Base-by-base conservation (phyloP, 2,888 invertebrate genomes). In the Synanthedon andrenaeformis region DNA sequence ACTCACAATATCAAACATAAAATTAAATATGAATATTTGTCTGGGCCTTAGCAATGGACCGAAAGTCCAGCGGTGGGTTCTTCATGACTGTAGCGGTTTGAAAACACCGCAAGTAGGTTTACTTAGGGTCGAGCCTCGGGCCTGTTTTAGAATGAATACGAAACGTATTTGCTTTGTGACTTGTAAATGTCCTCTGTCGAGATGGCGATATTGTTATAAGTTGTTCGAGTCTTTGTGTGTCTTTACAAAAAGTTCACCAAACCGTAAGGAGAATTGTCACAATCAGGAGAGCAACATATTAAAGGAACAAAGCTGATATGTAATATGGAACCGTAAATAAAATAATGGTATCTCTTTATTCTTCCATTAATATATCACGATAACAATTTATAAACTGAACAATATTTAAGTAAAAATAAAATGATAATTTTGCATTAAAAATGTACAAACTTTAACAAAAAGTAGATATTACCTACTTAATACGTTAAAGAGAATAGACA, bases 21-120 rank as follows among this genome's bases (percentile, higher is more conserved):
- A 82, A 85, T 86, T 82, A 84, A 83, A 84, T 84, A 86, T 86
- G 82, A 82, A 83, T 84, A 82, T 85, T 84, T 81, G 84, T 71
- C 75, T 70, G 74, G 69, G 67, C 70, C 69, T 71, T 71, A 74
- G 71, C 72, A 75, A 72, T 71, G 69, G 74, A 74, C 70, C 69
- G 65, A 71, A 73, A 77, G 79, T 75, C 74, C 72, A 67, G 64
- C 66, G 62, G 65, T 65, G 70, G 72, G 76, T 79, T 81, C 82
- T 80, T 79, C 73, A 62, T 66, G 71, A 76, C 77, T 77, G 73
- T 69, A 58, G 75, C 69, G 73, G 74, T 72, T 70, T 61, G 58
- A 62, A 63, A 70, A 69, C 66, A 66, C 60, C 69, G 66, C 59
- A 62, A 68, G 67, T 63, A 60, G 76, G 83, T 86, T 86, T 85